Percentiles rank a stretch among this genome's conserved stretches.
These are phyloP conservation scores for Oncorhynchus keta DNA, from an alignment of 2,113 vertebrate genomes.

Conservation along the genomic window DNA sequence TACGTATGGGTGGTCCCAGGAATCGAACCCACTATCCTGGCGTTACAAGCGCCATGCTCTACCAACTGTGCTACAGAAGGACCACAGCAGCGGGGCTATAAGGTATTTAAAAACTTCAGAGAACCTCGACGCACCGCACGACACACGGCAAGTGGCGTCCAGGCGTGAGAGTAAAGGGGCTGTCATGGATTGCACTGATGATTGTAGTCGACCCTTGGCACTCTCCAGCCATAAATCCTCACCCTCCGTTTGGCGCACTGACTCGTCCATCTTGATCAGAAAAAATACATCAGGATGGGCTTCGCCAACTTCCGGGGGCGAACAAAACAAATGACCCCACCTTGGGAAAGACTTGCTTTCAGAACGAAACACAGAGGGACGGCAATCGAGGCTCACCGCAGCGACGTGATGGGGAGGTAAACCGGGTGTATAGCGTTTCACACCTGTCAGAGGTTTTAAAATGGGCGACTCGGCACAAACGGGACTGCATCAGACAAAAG, in stretches of 20 bases:
- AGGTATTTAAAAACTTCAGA: constrained; percentile 3
- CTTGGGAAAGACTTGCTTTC: constrained; percentile 34
- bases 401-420: constrained; percentile 17
- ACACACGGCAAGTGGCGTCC: constrained; percentile 5
- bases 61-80: too few species aligned
- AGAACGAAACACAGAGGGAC: constrained; percentile 3
- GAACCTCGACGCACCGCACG: not conserved
- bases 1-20: too few species aligned
- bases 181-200: constrained; percentile 56
- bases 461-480: not conserved
- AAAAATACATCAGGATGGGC: constrained; percentile 22
- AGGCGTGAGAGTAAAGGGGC: constrained; percentile 10
- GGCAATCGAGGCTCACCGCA: constrained; percentile 23
- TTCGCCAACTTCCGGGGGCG: constrained; percentile 25
- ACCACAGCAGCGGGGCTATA: constrained; percentile 4
- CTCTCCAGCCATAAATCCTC: constrained; percentile 25
- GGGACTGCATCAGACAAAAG: not conserved
- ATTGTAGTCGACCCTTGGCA: constrained; percentile 43
- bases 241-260: constrained; percentile 26
- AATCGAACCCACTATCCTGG: too few species aligned
- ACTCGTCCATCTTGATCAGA: constrained; percentile 30
- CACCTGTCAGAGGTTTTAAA: constrained; percentile 13
- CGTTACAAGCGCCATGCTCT: too few species aligned
- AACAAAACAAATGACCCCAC: constrained; percentile 48
- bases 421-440: constrained; percentile 33